Base-by-base conservation (phyloP, 2,113 vertebrate genomes). In the Heterocephalus glaber region DNA sequence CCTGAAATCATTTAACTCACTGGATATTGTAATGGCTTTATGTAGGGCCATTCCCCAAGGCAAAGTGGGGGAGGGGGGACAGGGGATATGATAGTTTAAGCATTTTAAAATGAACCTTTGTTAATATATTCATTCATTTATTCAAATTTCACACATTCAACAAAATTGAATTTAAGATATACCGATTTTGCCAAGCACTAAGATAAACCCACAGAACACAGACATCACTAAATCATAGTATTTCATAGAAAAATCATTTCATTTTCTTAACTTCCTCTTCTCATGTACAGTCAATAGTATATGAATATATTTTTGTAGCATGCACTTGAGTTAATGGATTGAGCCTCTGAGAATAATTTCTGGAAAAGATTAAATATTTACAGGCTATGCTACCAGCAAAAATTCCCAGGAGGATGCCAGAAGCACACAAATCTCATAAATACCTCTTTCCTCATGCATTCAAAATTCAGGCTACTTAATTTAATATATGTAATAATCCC, bases 361-460 rank as follows among this genome's bases (percentile, higher is more conserved):
- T 87, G 56, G 63, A 93, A 95, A 90, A 88, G 82, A 97, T 95
- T 92, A 94, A 95, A 90, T 96, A 97, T 92, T 95, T 95, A 96
- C 81, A 95, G 85, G n/a, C 58, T 95, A 20, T 7, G 16, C 81
- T 92, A 44, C 33, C 70, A 84, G 52, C 38, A 94, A 92, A 91
- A 79, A n/a, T n/a, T 89, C 87, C 63, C 90, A 88, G 28, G 47
- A 93, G 74, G 54, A 95, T 60, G 56, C 86, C 80, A 93, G 33
- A 89, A 86, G 44, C 86, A 84, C 66, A 93, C 30, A 95, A 87
- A 95, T 90, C 65, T 92, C 24, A 12, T 95, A 85, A 97, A 92
- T 89, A 89, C 54, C 41, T 70, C 52, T 94, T 90, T 65, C n/a
- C 38, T 93, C 24, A 13, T 44, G 93, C 35, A 92, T 90, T 95